Evolutionary conservation across 2,797 vertebrate genomes (phyloP), one percentile per base, ranked within the genome.

Genomic region (Phataginus tricuspis): DNA sequence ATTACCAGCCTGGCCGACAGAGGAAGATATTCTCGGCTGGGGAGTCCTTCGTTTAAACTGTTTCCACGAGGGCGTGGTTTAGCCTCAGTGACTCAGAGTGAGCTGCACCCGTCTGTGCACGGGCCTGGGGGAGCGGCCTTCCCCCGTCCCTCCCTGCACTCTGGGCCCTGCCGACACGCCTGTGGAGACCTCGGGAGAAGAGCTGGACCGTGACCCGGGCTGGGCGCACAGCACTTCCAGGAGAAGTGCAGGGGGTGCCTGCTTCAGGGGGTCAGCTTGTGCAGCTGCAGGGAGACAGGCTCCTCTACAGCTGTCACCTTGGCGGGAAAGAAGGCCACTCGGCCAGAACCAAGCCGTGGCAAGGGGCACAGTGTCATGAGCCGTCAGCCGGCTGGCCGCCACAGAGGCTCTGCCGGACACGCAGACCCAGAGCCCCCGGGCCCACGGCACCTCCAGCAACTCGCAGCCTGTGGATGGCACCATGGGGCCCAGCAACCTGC

Each of bases 221-320:
- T 45, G 4, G 11, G 5, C 45, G 18, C 18, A 0, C 31, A 0
- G 10, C 11, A 3, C 16, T 19, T 11, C 31, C 8, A 11, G 64
- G 64, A 68, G n/a, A 68, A 34, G 34, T 34, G 64, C 18, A 68
- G 64, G 64, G 31, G 16, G 31, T 14, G 8, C 13, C 13, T 63
- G 27, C 25, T 63, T 27, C 11, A 2, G 25, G 42, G 14, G 42
- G 42, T 27, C 27, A 5, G 71, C 2, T 16, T 7, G 31, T 12
- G 49, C 9, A 57, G 29, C 74, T 1, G 3, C 31, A 23, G 49
- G 74, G 31, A 53, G 49, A 53, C 74, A 2, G 23, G 31, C 74
- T 53, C 34, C 49, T 34, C 31, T 1, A 51, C 7, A 9, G 71
- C 45, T n/a, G 19, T 29, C 15, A 11, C 49, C 12, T 5, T 4